These are phyloP conservation scores for Actinemys pallida DNA, from an alignment of 2,113 vertebrate genomes.

Conservation along the genomic window DNA sequence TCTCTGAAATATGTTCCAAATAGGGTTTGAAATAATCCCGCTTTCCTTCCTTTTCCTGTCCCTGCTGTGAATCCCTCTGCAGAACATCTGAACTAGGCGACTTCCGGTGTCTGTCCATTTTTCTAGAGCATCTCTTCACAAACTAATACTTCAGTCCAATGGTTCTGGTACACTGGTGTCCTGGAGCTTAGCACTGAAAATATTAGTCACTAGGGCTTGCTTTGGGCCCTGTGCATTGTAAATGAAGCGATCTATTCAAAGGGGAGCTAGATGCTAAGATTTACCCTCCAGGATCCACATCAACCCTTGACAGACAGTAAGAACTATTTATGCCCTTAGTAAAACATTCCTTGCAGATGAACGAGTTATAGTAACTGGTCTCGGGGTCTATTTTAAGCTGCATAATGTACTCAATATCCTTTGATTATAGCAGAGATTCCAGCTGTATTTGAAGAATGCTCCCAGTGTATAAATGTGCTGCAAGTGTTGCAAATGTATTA, in stretches of 20 bases:
- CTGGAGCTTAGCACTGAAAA: background rate
- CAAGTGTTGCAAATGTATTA: conserved; percentile 30
- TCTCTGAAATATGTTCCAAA: conserved; percentile 20
- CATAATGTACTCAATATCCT: conserved; percentile 38
- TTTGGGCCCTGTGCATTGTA: background rate
- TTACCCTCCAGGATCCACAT: conserved; percentile 15
- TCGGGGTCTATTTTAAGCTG: conserved; percentile 51
- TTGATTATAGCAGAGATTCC: conserved; percentile 34
- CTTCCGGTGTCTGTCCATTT: background rate
- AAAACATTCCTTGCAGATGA: conserved; percentile 46
- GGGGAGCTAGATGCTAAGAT: background rate
- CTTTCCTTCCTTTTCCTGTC: accelerated
- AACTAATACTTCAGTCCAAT: background rate
- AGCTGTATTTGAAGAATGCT: background rate
- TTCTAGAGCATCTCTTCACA: background rate
- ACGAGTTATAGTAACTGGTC: conserved; percentile 31
- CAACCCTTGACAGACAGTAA: conserved; percentile 6
- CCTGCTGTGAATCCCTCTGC: background rate
- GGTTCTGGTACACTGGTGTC: background rate
- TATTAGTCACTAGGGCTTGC: background rate
- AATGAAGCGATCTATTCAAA: conserved; percentile 45
- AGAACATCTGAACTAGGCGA: background rate
- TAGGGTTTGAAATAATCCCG: background rate
- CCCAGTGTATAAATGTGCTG: background rate
- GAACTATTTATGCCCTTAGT: conserved; percentile 21